Evolutionary conservation across 2,797 vertebrate genomes (phyloP).

Genomic region (Cottoperca gobio): DNA sequence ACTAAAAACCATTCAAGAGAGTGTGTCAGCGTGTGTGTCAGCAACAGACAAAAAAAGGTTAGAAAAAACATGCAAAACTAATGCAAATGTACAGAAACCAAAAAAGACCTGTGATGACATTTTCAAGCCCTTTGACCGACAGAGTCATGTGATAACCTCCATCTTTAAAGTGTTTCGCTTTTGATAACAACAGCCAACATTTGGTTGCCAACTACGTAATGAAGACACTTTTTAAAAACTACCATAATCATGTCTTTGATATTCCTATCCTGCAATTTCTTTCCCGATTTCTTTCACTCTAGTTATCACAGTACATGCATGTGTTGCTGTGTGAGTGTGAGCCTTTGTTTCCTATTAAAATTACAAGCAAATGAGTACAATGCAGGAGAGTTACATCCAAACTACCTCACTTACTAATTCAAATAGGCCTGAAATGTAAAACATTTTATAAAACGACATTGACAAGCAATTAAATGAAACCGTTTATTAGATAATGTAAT

Average conservation of each 20-base stretch:
- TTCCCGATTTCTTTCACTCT: background rate
- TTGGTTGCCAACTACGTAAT: background rate
- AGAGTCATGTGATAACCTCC: background rate
- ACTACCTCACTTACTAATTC: conserved; percentile 31
- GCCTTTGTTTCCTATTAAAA: conserved; percentile 31
- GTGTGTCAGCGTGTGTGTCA: background rate
- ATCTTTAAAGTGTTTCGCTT: background rate
- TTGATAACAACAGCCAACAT: background rate
- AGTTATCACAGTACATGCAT: conserved; percentile 20
- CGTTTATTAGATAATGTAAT: conserved; percentile 12
- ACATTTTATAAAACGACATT: background rate
- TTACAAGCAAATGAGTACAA: conserved; percentile 56
- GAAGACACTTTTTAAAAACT: background rate
- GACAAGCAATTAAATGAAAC: conserved; percentile 26
- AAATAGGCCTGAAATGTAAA: conserved; percentile 37
- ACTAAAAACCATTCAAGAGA: background rate
- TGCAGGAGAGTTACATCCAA: conserved; percentile 37
- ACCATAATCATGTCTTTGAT: background rate
- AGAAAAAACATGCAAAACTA: conserved; percentile 42
- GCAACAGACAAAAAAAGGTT: background rate
- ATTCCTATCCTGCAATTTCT: background rate
- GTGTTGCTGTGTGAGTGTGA: conserved; percentile 19
- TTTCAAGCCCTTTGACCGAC: background rate
- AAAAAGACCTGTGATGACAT: background rate
- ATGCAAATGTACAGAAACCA: conserved; percentile 19